Evolutionary conservation across 2,113 vertebrate genomes (phyloP).

Genomic region (Campylomormyrus tamandua): DNA sequence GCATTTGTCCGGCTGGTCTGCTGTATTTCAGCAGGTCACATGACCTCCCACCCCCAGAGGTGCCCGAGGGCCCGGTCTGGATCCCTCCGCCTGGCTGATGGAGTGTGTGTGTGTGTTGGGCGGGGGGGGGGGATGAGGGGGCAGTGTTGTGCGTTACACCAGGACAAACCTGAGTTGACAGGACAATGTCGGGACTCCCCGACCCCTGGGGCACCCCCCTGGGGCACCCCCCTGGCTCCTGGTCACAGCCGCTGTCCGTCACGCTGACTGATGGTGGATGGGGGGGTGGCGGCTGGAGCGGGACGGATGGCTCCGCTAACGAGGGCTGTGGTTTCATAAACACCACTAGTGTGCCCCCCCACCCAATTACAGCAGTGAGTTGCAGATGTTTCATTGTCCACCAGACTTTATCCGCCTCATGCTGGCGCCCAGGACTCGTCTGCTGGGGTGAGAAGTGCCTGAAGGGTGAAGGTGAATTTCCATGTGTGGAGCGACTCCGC

Average conservation of each 20-base stretch:
- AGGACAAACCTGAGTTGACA: not conserved
- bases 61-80: not conserved
- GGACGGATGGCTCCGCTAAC: not conserved
- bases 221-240: not conserved
- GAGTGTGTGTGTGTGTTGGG: not conserved
- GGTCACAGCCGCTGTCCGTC: not conserved
- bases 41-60: not conserved
- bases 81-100: not conserved
- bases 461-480: not conserved
- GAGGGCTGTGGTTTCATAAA: not conserved
- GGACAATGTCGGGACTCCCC: not conserved
- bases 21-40: not conserved
- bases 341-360: not conserved
- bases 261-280: constrained; percentile 27
- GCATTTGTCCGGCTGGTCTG: not conserved
- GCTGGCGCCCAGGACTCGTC: not conserved
- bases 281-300: constrained; percentile 3
- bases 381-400: not conserved
- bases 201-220: not conserved
- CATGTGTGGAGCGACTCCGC: not conserved
- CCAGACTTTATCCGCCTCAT: not conserved
- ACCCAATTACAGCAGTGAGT: not conserved
- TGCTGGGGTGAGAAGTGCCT: not conserved
- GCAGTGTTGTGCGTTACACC: not conserved
- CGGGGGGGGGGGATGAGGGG: not conserved